phyloP scores from a whole-genome alignment of 2,113 vertebrate genomes.

The Eptatretus burgeri region DNA sequence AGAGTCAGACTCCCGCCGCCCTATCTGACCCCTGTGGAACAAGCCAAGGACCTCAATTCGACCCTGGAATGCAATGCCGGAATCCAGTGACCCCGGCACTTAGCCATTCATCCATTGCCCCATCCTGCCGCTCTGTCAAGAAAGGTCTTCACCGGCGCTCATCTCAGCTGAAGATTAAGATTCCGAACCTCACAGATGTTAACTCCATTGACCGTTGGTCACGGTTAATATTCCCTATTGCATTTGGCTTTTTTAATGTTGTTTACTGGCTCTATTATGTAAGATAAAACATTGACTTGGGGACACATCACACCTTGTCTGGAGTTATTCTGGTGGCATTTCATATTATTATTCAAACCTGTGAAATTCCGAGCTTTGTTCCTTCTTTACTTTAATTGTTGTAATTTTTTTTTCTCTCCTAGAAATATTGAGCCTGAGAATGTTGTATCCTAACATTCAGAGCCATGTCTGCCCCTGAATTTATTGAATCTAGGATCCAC shows the following conservation, averaged over 20 bases:
- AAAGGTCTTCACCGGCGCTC: slow-evolving; percentile 61
- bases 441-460: too few species aligned
- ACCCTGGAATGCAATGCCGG: neutral
- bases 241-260: slow-evolving; percentile 91
- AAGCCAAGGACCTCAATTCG: neutral
- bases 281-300: slow-evolving; percentile 26
- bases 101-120: neutral
- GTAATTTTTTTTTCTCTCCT: too few species aligned
- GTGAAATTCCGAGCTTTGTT: too few species aligned
- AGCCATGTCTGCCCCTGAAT: too few species aligned
- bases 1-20: neutral
- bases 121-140: slow-evolving; percentile 19
- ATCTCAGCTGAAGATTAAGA: slow-evolving; percentile 80
- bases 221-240: slow-evolving; percentile 82
- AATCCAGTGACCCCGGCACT: neutral
- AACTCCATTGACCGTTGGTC: slow-evolving; percentile 98
- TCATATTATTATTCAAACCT: too few species aligned
- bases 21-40: neutral
- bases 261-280: slow-evolving; percentile 97
- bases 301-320: too few species aligned
- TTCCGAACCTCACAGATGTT: slow-evolving; percentile 92
- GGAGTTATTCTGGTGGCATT: too few species aligned
- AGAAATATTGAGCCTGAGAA: too few species aligned
- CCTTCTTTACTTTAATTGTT: too few species aligned
- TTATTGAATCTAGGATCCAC: too few species aligned